A percentile compares a stretch with the other conserved stretches of the same genome.
phyloP scores from a whole-genome alignment of 2,888 invertebrate genomes.

The Ormyrus thymus region DNA sequence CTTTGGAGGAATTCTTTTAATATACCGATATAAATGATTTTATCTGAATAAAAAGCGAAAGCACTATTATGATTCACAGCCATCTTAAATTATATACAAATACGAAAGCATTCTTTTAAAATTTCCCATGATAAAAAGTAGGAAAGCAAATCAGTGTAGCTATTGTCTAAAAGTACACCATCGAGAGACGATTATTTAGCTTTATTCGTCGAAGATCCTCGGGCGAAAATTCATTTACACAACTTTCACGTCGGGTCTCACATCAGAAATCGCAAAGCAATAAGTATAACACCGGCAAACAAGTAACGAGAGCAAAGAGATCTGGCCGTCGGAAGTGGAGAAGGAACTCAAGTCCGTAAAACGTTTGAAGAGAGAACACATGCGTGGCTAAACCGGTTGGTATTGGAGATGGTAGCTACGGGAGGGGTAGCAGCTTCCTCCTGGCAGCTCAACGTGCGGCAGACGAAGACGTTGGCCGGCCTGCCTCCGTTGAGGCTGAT shows the following conservation, averaged over 20 bases:
- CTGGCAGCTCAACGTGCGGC: conserved; percentile 52
- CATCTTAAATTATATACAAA: neutral
- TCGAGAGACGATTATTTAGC: too few relatives aligned
- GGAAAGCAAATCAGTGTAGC: too few relatives aligned
- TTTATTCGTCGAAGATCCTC: too few relatives aligned
- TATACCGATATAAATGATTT: neutral
- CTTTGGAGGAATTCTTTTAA: neutral
- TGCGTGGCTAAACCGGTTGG: neutral
- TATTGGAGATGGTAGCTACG: neutral
- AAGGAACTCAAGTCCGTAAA: too few relatives aligned
- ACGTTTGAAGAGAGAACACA: too few relatives aligned
- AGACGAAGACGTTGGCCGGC: conserved; percentile 62
- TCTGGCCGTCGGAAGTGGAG: too few relatives aligned
- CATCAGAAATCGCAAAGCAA: neutral
- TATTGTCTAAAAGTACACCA: too few relatives aligned
- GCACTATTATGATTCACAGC: conserved; percentile 27
- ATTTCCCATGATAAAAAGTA: too few relatives aligned
- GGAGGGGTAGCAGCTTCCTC: neutral
- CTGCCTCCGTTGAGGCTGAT: conserved; percentile 56
- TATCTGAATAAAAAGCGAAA: neutral
- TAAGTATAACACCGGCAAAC: too few relatives aligned
- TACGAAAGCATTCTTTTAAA: too few relatives aligned
- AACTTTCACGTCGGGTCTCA: neutral
- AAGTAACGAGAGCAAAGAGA: too few relatives aligned
- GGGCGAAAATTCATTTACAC: too few relatives aligned